These are phyloP conservation scores for Mesitornis unicolor DNA, from an alignment of 2,113 vertebrate species.

Conservation along the genomic window DNA sequence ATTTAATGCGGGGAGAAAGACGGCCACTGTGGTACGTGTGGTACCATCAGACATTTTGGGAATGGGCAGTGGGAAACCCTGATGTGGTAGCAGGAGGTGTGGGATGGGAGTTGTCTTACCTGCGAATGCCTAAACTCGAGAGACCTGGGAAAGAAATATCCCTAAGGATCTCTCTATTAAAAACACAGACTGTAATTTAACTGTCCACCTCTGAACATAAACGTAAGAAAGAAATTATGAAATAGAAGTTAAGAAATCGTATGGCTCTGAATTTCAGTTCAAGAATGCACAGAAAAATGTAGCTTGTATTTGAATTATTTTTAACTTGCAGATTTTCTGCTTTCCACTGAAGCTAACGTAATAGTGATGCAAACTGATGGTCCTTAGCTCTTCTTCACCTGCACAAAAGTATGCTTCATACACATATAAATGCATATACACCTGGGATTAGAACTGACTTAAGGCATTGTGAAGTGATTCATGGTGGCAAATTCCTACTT, in stretches of 20 bases:
- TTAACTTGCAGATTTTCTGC: not conserved
- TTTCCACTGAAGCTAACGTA: not conserved
- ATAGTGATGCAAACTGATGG: not conserved
- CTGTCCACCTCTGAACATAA: not conserved
- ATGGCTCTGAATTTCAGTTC: not conserved
- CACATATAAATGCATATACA: not conserved
- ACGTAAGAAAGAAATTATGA: not conserved
- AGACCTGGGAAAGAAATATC: not conserved
- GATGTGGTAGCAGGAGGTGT: not conserved
- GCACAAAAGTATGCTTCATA: not conserved
- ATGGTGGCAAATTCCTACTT: not conserved
- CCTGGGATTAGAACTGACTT: not conserved
- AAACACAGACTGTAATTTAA: not conserved
- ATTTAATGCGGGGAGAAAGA: slow-evolving; percentile 93
- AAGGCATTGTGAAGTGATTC: not conserved
- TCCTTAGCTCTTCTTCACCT: not conserved
- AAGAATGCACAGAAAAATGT: not conserved
- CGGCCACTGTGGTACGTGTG: slow-evolving; percentile 86
- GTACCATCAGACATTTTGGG: not conserved
- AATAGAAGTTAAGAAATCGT: not conserved
- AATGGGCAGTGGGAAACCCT: not conserved
- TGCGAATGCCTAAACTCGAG: not conserved
- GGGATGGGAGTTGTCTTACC: not conserved
- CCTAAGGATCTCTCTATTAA: not conserved
- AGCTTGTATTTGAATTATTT: not conserved